Percentiles rank a stretch among this genome's conserved stretches.
phyloP scores from a whole-genome alignment of 2,888 invertebrate genomes.

The Ypsolopha sequella region DNA sequence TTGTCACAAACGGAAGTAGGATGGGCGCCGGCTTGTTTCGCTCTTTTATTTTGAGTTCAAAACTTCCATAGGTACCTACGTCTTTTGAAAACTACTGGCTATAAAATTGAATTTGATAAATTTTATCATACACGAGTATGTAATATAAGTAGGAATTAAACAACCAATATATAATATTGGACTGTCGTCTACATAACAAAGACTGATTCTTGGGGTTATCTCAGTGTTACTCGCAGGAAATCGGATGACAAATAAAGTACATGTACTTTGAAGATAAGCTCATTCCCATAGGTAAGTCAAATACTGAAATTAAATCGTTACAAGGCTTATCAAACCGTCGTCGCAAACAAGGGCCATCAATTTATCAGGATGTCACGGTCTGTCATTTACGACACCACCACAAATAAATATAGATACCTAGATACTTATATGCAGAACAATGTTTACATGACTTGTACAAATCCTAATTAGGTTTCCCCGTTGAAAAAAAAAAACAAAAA shows the following conservation, averaged over 20 bases:
- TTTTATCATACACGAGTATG: no score
- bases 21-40: constrained; percentile 44
- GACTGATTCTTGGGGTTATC: not conserved
- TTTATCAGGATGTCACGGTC: constrained; percentile 58
- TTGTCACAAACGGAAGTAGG: constrained; percentile 49
- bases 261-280: not conserved
- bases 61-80: not conserved
- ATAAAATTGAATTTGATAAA: no score
- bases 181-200: not conserved
- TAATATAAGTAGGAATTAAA: no score
- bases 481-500: no score
- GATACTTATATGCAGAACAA: no score
- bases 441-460: no score
- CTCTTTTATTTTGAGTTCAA: constrained; percentile 33
- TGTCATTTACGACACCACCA: constrained; percentile 61
- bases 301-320: constrained; percentile 47
- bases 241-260: not conserved
- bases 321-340: constrained; percentile 50
- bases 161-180: no score
- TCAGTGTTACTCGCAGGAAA: constrained; percentile 2
- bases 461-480: no score
- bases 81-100: no score
- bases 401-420: constrained; percentile 56
- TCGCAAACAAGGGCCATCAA: constrained; percentile 66
- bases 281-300: constrained; percentile 31